phyloP scores from a whole-genome alignment of 1,140 invertebrate genomes.

The Lamellibrachia luymesi region DNA sequence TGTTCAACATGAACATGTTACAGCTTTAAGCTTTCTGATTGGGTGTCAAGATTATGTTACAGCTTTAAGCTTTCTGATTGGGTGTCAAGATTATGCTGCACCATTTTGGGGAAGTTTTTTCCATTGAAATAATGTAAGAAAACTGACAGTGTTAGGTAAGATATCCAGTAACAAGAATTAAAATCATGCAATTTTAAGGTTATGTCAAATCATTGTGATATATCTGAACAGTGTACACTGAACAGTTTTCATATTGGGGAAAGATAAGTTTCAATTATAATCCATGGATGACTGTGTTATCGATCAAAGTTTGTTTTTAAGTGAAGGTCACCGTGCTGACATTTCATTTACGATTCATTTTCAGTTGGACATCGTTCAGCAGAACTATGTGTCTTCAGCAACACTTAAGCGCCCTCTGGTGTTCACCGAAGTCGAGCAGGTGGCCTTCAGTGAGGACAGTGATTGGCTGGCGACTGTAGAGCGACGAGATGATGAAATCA shows the following conservation, averaged over 20 bases:
- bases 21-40: background rate
- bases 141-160: background rate
- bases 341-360: constrained; percentile 38
- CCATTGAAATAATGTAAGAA: background rate
- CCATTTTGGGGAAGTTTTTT: background rate
- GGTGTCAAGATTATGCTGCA: background rate
- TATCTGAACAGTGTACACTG: background rate
- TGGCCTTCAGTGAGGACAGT: constrained; percentile 68
- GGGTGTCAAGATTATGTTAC: constrained; percentile 11
- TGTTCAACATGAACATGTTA: background rate
- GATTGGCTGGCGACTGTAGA: constrained; percentile 80
- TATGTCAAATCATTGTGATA: background rate
- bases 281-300: too few relatives aligned
- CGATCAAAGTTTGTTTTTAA: background rate
- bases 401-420: constrained; percentile 37
- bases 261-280: too few relatives aligned
- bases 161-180: background rate
- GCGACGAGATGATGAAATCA: constrained; percentile 63
- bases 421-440: constrained; percentile 67
- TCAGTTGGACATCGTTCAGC: constrained; percentile 73
- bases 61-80: background rate
- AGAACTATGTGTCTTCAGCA: constrained; percentile 68
- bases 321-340: background rate
- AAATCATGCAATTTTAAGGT: background rate
- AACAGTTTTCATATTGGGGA: too few relatives aligned